Percentiles rank a stretch among this genome's conserved stretches.
Conservation (phyloP, 2,888 invertebrate genomes). For the Halocaridina rubra region DNA sequence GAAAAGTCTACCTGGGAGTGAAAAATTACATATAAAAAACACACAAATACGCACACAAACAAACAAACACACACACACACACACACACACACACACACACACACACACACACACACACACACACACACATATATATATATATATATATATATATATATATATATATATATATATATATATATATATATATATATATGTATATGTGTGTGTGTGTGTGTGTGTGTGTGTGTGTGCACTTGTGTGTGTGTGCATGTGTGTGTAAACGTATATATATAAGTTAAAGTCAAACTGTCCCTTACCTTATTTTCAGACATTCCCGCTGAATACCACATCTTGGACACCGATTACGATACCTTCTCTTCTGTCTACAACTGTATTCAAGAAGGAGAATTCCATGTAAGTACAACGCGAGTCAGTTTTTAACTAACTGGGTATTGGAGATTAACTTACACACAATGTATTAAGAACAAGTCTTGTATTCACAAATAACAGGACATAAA, state of each 20-base stretch:
- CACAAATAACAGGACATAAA: too few species aligned
- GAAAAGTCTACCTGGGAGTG: too few species aligned
- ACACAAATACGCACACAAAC: neutral
- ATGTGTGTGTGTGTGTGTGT: neutral
- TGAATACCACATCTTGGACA: constrained; percentile 29
- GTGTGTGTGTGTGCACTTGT: neutral
- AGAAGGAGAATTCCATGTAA: constrained; percentile 3
- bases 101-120: neutral
- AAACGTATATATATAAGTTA: constrained; percentile 1
- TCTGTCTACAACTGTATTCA: constrained; percentile 36
- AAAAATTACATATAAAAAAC: too few species aligned
- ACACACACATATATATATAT: neutral
- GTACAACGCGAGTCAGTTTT: too few species aligned
- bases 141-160: constrained; percentile 6
- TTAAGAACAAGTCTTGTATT: too few species aligned
- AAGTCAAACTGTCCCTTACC: too few species aligned
- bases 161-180: constrained; percentile 14
- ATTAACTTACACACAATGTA: too few species aligned
- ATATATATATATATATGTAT: constrained; percentile 6
- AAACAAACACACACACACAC: neutral
- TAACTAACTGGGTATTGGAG: too few species aligned
- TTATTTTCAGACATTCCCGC: constrained; percentile 19
- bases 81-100: neutral
- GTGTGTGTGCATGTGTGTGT: neutral
- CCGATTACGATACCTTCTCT: constrained; percentile 32